Percentiles rank a stretch among this genome's conserved stretches.
Evolutionary conservation across 2,113 vertebrate species (phyloP).

Genomic region (Antennarius striatus): DNA sequence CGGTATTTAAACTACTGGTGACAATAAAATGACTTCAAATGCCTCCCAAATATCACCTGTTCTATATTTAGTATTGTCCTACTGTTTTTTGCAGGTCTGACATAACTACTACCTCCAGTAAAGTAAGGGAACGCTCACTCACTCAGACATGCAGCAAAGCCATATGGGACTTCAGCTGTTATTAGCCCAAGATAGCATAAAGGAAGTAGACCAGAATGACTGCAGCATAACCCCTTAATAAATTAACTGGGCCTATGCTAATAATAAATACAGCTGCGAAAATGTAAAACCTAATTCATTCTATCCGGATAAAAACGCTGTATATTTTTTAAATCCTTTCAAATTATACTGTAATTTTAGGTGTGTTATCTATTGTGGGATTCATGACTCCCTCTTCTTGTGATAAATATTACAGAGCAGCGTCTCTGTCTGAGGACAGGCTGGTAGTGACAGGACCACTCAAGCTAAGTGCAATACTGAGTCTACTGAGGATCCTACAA

Average conservation of each 20-base stretch:
- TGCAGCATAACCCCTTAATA: not conserved
- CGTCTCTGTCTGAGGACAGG: slow-evolving; percentile 32
- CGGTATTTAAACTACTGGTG: not conserved
- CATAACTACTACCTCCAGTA: slow-evolving; percentile 32
- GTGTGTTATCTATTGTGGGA: slow-evolving; percentile 12
- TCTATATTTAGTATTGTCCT: slow-evolving; percentile 32
- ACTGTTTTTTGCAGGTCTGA: slow-evolving; percentile 39
- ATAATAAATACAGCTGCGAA: too few species aligned
- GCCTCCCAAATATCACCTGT: slow-evolving; percentile 1
- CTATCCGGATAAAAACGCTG: too few species aligned
- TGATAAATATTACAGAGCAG: slow-evolving; percentile 56
- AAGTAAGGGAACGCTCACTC: slow-evolving; percentile 46
- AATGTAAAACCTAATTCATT: too few species aligned
- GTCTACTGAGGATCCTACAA: slow-evolving; percentile 46
- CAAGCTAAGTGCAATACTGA: slow-evolving; percentile 54
- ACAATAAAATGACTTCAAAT: not conserved
- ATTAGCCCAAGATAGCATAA: slow-evolving; percentile 51
- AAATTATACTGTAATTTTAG: not conserved
- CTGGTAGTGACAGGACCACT: slow-evolving; percentile 56
- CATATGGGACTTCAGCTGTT: slow-evolving; percentile 59
- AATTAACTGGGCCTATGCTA: too few species aligned
- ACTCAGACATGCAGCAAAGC: slow-evolving; percentile 22
- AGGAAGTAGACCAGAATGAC: slow-evolving; percentile 13
- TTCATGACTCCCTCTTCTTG: slow-evolving; percentile 2
- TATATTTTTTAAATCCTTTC: too few species aligned